A percentile compares a stretch with the other conserved stretches of the same genome.
phyloP scores from a whole-genome alignment of 2,113 vertebrate genomes.

The Leptobrachium leishanense region DNA sequence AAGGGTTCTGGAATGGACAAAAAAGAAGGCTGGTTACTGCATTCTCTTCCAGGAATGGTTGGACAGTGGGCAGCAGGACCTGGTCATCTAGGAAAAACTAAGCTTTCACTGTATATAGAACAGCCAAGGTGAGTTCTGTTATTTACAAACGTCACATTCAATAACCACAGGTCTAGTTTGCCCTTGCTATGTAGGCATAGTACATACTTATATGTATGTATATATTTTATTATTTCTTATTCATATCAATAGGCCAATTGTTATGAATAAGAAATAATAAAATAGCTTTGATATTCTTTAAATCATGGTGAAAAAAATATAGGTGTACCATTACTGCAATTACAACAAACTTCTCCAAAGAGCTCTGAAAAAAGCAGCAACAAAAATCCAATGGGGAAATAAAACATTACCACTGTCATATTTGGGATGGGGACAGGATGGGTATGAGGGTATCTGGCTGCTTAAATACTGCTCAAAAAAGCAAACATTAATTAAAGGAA shows the following conservation, averaged over 20 bases:
- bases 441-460: conserved; percentile 1
- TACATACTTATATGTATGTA: background rate
- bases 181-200: conserved; percentile 21
- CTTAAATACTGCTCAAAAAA: conserved; percentile 27
- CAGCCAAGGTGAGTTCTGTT: background rate
- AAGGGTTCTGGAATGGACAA: background rate
- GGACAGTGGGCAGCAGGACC: background rate
- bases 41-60: background rate
- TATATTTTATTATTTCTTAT: no score
- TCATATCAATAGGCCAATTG: background rate
- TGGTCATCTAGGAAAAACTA: background rate
- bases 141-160: conserved; percentile 4
- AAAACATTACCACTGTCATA: conserved; percentile 17
- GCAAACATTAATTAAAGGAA: background rate
- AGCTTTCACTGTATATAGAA: background rate
- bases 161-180: background rate
- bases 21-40: background rate
- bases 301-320: conserved; percentile 33
- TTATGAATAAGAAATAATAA: conserved; percentile 17
- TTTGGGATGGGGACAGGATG: background rate
- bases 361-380: conserved; percentile 26
- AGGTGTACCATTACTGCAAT: conserved; percentile 30
- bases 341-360: conserved; percentile 11
- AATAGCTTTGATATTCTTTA: conserved; percentile 22
- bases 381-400: conserved; percentile 6